Percentiles rank a stretch among this genome's conserved stretches.
Conservation (phyloP, 2,888 invertebrate species). For the Podotricha telesiphe region DNA sequence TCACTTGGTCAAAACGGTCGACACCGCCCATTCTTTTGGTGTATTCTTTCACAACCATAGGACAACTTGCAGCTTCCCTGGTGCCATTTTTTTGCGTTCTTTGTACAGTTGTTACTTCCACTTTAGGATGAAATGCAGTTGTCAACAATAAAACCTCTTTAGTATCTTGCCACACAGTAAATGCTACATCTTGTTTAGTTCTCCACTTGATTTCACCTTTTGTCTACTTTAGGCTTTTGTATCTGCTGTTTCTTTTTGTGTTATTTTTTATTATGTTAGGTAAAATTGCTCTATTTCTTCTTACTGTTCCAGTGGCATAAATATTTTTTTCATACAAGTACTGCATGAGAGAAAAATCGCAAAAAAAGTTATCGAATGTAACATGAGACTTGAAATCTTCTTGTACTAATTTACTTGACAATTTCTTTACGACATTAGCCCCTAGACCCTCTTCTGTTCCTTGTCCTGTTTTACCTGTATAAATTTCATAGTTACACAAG, state of each 20-base stretch:
- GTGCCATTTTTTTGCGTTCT: constrained; percentile 37
- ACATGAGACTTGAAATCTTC: too few relatives aligned
- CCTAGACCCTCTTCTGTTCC: constrained; percentile 47
- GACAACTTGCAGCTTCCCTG: constrained; percentile 25
- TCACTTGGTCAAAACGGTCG: too few relatives aligned
- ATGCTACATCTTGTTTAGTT: too few relatives aligned
- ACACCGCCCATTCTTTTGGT: constrained; percentile 26
- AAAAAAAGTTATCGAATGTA: too few relatives aligned
- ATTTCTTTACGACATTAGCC: neutral
- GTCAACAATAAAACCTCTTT: constrained; percentile 47
- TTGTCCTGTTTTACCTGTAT: constrained; percentile 46
- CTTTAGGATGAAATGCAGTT: constrained; percentile 50
- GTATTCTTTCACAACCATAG: constrained; percentile 37
- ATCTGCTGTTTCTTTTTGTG: constrained; percentile 30
- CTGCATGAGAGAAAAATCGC: too few relatives aligned
- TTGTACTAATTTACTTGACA: constrained; percentile 27
- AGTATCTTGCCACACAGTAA: constrained; percentile 15
- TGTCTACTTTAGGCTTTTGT: neutral
- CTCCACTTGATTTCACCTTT: constrained; percentile 19
- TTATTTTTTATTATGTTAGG: constrained; percentile 44
- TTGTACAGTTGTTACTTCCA: constrained; percentile 38
- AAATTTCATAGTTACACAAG: constrained; percentile 48
- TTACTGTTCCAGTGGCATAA: neutral
- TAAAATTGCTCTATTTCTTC: constrained; percentile 26
- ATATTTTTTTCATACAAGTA: too few relatives aligned